Evolutionary conservation across 92 coral and sea anemone species (phyloP).

Genomic region (Metridium senile): DNA sequence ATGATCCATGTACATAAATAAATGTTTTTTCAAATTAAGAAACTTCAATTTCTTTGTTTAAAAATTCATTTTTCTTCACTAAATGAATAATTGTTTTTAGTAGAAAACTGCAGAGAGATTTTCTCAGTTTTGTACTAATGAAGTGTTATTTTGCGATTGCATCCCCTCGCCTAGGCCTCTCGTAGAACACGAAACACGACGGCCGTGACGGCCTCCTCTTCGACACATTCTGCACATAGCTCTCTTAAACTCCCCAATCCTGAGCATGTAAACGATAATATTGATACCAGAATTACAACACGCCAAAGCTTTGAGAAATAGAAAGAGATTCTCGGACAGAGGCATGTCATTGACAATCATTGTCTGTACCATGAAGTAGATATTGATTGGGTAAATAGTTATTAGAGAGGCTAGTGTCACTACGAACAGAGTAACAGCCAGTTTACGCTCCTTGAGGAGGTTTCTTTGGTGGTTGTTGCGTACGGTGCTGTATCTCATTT

Average conservation of each 20-base stretch:
- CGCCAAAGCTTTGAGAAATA: slow-evolving; percentile 24
- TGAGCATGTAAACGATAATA: slow-evolving; percentile 13
- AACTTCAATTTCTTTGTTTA: no score
- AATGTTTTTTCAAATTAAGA: no score
- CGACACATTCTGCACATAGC: no score
- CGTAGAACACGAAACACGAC: no score
- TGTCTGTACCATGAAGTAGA: slow-evolving; percentile 13
- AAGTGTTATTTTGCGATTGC: no score
- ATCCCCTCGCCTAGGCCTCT: no score
- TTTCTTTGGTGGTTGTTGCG: slow-evolving; percentile 11
- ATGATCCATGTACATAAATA: no score
- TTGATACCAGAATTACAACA: slow-evolving; percentile 21
- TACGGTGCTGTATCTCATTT: slow-evolving; percentile 13
- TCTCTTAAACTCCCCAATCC: slow-evolving; percentile 22
- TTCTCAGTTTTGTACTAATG: no score
- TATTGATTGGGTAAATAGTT: slow-evolving; percentile 28
- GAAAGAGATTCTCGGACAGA: slow-evolving; percentile 1
- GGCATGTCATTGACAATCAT: background rate
- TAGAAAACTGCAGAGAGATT: no score
- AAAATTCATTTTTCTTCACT: no score
- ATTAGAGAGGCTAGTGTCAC: slow-evolving; percentile 22
- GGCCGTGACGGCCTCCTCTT: no score
- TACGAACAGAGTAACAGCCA: slow-evolving; percentile 29
- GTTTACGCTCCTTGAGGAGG: slow-evolving; percentile 10
- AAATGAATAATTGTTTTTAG: no score